Evolutionary conservation across 30 jellyfish, hydroid and myxozoan genomes (phyloP).

Genomic region (Thelohanellus kitauei): DNA sequence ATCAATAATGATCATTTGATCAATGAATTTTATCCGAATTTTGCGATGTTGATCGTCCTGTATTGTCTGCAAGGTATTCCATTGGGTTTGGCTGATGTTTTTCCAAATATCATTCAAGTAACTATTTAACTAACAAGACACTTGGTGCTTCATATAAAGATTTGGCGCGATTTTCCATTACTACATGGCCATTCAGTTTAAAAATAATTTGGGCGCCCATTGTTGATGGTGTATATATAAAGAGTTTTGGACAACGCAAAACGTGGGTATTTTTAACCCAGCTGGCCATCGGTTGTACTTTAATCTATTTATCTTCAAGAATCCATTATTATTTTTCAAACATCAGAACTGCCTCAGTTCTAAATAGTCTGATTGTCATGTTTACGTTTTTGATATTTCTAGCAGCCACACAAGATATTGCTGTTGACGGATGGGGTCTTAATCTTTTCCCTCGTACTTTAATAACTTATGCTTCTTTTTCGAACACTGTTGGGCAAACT

Average conservation of each 20-base stretch:
- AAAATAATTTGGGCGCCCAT: conserved; percentile 93
- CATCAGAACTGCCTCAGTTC: no score
- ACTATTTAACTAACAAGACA: conserved; percentile 25
- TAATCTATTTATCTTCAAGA: no score
- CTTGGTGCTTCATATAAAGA: conserved; percentile 78
- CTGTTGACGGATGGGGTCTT: conserved; percentile 99
- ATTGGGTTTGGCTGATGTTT: conserved; percentile 65
- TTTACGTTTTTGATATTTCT: no score
- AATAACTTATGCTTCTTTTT: conserved; percentile 80
- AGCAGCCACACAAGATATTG: conserved; percentile 97
- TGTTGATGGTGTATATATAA: conserved; percentile 40
- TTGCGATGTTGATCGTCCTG: conserved; percentile 24
- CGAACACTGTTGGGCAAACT: no score
- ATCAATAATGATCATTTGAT: no score
- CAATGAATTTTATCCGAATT: no score
- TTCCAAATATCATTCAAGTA: conserved; percentile 71
- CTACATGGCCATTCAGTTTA: conserved; percentile 89
- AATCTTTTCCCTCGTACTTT: conserved; percentile 29
- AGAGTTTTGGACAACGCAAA: conserved; percentile 47
- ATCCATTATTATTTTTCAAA: no score
- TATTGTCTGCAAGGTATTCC: conserved; percentile 90
- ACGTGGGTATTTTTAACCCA: no score
- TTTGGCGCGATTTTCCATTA: conserved; percentile 64
- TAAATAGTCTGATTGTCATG: no score
- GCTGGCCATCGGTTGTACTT: not conserved